These are phyloP conservation scores for Pentalonia nigronervosa DNA, from an alignment of 1,140 invertebrate species.

Conservation along the genomic window DNA sequence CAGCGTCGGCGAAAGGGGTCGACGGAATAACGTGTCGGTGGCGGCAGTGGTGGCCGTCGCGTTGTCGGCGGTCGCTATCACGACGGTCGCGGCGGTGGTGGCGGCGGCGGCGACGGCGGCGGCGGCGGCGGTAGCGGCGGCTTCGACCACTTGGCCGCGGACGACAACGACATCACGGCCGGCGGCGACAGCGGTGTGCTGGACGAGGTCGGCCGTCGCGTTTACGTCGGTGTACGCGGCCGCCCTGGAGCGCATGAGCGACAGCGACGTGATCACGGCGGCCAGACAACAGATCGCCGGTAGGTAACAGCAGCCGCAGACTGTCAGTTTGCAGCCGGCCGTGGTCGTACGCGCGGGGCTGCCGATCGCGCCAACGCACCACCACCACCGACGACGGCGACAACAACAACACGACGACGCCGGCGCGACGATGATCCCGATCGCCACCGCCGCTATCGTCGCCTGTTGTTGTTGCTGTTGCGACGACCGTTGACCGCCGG, in stretches of 20 bases:
- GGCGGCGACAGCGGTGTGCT: neutral
- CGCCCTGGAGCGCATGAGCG: slow-evolving; percentile 53
- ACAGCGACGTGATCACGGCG: slow-evolving; percentile 55
- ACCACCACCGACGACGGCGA: neutral
- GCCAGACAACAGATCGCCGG: slow-evolving; percentile 57
- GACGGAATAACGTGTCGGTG: neutral
- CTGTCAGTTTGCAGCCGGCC: slow-evolving; percentile 54
- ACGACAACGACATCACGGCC: neutral
- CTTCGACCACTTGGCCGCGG: neutral
- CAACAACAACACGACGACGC: neutral
- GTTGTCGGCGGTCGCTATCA: slow-evolving; percentile 34
- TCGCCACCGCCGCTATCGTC: neutral
- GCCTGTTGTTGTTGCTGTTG: neutral
- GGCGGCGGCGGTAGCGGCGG: neutral
- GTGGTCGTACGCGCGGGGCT: slow-evolving; percentile 35
- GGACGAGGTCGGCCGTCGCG: slow-evolving; percentile 44
- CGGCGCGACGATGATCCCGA: neutral
- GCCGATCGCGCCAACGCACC: slow-evolving; percentile 28
- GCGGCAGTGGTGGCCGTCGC: neutral
- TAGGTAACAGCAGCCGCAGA: slow-evolving; percentile 50
- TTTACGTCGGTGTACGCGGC: slow-evolving; percentile 42
- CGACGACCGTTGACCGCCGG: neutral
- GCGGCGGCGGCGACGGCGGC: neutral
- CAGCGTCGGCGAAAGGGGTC: neutral
- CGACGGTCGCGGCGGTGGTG: neutral